Base-by-base conservation (phyloP, 2,888 invertebrate species). In the Pyrocoelia pectoralis region DNA sequence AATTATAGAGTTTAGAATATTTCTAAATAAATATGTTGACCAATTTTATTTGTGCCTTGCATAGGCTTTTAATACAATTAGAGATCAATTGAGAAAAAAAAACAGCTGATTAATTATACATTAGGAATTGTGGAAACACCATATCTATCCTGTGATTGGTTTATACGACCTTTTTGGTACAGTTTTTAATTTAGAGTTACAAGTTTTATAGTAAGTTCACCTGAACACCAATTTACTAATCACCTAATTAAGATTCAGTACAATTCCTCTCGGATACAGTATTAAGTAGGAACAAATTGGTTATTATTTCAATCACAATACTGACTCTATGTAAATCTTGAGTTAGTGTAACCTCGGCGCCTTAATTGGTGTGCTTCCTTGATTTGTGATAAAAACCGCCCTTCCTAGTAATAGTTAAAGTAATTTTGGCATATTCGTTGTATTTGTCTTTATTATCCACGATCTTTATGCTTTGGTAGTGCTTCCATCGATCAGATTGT, bases 1-100 rank as follows among this genome's bases (percentile, higher is more conserved):
- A 5, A 43, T 12, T 15, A 15, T 13, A 28, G 12, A 33, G 10
- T 28, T 6, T 50, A 33, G 52, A 33, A 52, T 10, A n/a, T 40
- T 13, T 50, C 3, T 24, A 40, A 3, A 13, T 56, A 63, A 70
- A 65, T 58, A 60, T 66, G 76, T 75, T 76, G 79, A 80, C 80
- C 80, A 80, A 80, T 77, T 80, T 79, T 77, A 72, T 77, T 80
- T 79, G 80, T 80, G 80, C 80, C 80, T 80, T 80, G 75, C 70
- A 77, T 77, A 76, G 78, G 79, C 77, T 76, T 79, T 72, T 70
- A 66, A 72, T 74, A 70, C 59, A 67, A 67, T 65, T 68, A 60
- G 28, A 49, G 58, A 62, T 56, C 29, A 61, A 41, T 18, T 56
- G 33, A 53, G 33, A 43, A 49, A 18, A 17, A 12, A 8, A 29